Evolutionary conservation across 2,797 vertebrate genomes (phyloP), one percentile per base, ranked within the genome.

Genomic region (Acanthopagrus latus): DNA sequence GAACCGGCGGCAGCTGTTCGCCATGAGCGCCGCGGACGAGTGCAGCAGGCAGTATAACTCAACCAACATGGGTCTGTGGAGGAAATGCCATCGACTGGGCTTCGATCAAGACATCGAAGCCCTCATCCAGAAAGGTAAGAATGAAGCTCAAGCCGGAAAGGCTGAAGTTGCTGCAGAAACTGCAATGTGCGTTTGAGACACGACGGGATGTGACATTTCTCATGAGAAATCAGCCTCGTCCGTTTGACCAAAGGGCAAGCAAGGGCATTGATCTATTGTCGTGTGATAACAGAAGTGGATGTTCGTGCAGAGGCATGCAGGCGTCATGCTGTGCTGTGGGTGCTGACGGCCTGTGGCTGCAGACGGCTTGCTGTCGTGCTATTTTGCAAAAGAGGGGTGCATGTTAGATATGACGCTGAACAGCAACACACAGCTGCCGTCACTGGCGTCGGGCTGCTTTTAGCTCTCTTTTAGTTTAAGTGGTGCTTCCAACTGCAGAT

Each of bases 21-120:
- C 98, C 83, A 97, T 98, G 96, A 99, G 97, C 66, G 96, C 97
- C 9, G 96, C 96, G 0, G 97, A 98, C 2, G 98, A 99, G 93
- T 99, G 98, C 95, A 97, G 95, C 95, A 93, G 97, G 88, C 97
- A 96, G 92, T 98, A 98, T 81, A 99, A 99, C 94, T 99, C 98
- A 3, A 99, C 97, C 91, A 99, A 98, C 93, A 98, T 97, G 96
- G 98, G 98, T 66, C 97, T 99, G 86, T 99, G 98, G 98, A 98
- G 97, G 93, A 98, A 95, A 86, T 99, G 98, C 88, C 97, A 97
- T 86, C 96, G 98, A 65, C 95, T 96, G 25, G 97, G 96, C 72
- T 99, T 99, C 33, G 97, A 99, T 93, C 97, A 96, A 43, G 97
- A 97, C 46, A 94, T 97, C 78, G 97, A 97, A 82, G 96, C 98